Conservation (phyloP, 2,888 invertebrate species). For the Bellardia bayeri region DNA sequence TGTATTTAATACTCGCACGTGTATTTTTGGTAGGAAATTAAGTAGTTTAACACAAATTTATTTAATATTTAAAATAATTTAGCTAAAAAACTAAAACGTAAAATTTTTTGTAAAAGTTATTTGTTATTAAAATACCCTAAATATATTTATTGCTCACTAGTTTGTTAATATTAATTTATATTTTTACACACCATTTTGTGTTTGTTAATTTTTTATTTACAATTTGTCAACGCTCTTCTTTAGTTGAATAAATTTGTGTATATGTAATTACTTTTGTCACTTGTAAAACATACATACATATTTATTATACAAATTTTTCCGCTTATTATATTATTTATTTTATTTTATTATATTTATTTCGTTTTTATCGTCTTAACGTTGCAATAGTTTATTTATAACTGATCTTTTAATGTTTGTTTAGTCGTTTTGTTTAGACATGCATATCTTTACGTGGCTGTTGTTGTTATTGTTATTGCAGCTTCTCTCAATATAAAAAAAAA, state of each 20-base stretch:
- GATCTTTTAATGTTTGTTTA: constrained; percentile 60
- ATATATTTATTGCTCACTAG: no score
- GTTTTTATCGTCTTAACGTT: constrained; percentile 46
- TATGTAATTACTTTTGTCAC: neutral
- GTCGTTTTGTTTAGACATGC: constrained; percentile 27
- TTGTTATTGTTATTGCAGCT: constrained; percentile 18
- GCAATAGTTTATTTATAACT: constrained; percentile 71
- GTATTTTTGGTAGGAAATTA: neutral
- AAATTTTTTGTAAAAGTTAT: no score
- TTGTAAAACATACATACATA: neutral
- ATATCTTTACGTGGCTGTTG: constrained; percentile 30
- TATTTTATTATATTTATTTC: constrained; percentile 5
- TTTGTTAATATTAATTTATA: no score
- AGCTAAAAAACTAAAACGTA: no score
- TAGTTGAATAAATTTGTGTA: neutral
- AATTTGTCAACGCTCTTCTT: neutral
- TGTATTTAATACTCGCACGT: neutral
- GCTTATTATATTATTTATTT: constrained; percentile 22
- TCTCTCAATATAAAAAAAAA: neutral
- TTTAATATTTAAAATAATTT: no score
- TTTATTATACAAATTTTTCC: constrained; percentile 7
- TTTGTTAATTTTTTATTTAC: neutral
- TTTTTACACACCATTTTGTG: neutral
- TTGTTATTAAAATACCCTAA: no score
- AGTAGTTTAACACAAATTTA: no score